These are phyloP conservation scores for Eustalomyia histrio DNA, from an alignment of 2,888 invertebrate species.

Conservation along the genomic window DNA sequence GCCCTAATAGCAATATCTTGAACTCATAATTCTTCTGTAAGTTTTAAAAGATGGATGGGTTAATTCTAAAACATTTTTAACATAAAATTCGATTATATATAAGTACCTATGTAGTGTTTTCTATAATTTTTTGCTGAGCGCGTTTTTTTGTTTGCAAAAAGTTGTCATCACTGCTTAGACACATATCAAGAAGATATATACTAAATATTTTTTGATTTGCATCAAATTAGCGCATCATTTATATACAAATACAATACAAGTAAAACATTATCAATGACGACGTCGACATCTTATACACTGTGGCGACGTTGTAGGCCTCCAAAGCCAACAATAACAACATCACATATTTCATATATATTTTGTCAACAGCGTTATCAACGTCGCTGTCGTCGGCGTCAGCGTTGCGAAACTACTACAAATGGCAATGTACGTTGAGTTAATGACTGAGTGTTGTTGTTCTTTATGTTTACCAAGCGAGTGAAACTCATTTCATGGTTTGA, in stretches of 20 bases:
- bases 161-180: too few species aligned
- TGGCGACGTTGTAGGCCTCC: background rate
- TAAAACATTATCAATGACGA: background rate
- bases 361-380: conserved; percentile 19
- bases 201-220: conserved; percentile 26
- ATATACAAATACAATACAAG: conserved; percentile 13
- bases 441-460: conserved; percentile 3
- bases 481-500: conserved; percentile 17
- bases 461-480: background rate
- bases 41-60: too few species aligned
- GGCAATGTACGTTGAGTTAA: background rate
- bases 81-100: too few species aligned
- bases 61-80: too few species aligned
- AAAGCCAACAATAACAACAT: background rate
- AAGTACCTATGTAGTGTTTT: too few species aligned
- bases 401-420: background rate
- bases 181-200: background rate
- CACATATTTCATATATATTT: background rate
- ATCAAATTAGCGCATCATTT: conserved; percentile 50
- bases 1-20: too few species aligned
- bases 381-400: background rate
- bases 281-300: background rate
- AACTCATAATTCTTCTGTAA: too few species aligned
- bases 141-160: too few species aligned
- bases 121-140: too few species aligned